A percentile compares a stretch with the other conserved stretches of the same genome.
Evolutionary conservation across 2,113 vertebrate genomes (phyloP).

Genomic region (Erinaceus europaeus): DNA sequence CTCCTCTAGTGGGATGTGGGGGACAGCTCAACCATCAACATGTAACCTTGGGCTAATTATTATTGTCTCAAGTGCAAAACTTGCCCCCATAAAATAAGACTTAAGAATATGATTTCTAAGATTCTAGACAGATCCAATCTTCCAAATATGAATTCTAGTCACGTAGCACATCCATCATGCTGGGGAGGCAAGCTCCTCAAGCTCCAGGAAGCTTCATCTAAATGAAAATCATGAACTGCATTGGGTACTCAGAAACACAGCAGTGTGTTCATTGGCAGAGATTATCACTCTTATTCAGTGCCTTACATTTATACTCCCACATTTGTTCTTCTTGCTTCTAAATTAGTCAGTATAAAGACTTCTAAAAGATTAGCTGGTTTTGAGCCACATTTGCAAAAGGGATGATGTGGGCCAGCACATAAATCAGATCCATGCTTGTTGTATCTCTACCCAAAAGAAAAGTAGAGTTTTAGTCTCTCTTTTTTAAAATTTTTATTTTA

Average conservation of each 20-base stretch:
- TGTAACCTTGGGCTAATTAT: neutral
- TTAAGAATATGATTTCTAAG: neutral
- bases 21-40: rapidly evolving
- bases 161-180: slow-evolving; percentile 24
- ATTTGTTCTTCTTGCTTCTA: slow-evolving; percentile 74
- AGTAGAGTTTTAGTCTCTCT: slow-evolving; percentile 10
- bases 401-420: slow-evolving; percentile 63
- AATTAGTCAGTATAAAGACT: slow-evolving; percentile 72
- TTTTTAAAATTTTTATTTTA: too few species aligned
- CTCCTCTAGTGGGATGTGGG: neutral
- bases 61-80: too few species aligned
- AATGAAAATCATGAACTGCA: slow-evolving; percentile 34
- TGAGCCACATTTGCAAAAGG: slow-evolving; percentile 67
- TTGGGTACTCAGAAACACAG: slow-evolving; percentile 52
- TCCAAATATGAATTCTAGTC: slow-evolving; percentile 45
- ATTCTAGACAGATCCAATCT: slow-evolving; percentile 2
- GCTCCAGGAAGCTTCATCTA: slow-evolving; percentile 37
- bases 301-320: slow-evolving; percentile 71
- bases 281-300: slow-evolving; percentile 41
- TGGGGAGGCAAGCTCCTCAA: slow-evolving; percentile 46
- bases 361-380: slow-evolving; percentile 72
- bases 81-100: neutral
- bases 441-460: slow-evolving; percentile 19
- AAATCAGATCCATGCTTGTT: slow-evolving; percentile 50
- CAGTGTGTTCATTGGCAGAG: slow-evolving; percentile 57